A percentile compares a stretch with the other conserved stretches of the same genome.
Evolutionary conservation across 2,797 vertebrate species (phyloP).

Genomic region (Brachyalestes nurse): DNA sequence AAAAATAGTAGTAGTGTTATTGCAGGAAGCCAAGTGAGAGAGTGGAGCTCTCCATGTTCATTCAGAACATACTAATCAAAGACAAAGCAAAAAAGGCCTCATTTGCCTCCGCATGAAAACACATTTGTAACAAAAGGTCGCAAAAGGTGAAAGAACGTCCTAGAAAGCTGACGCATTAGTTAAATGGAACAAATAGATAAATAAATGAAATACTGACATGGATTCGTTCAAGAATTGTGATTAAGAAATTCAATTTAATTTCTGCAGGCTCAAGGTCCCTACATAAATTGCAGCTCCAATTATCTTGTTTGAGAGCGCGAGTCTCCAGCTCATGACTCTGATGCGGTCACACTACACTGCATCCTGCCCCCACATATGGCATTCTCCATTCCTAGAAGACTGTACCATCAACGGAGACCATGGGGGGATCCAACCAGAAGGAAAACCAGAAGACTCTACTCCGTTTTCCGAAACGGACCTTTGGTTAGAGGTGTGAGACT

Average conservation of each 20-base stretch:
- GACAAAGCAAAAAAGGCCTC: slow-evolving; percentile 25
- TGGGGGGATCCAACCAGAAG: slow-evolving; percentile 53
- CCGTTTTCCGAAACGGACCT: slow-evolving; percentile 1
- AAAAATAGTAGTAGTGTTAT: not conserved
- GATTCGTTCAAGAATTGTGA: slow-evolving; percentile 61
- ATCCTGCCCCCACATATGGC: slow-evolving; percentile 54
- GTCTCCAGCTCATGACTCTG: slow-evolving; percentile 57
- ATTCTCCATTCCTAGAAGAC: slow-evolving; percentile 58
- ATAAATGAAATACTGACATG: slow-evolving; percentile 56
- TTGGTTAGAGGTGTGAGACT: slow-evolving; percentile 47
- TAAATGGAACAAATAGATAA: slow-evolving; percentile 20
- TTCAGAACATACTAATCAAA: slow-evolving; percentile 31
- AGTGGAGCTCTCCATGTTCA: not conserved
- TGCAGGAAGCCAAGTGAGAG: not conserved
- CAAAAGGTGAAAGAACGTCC: slow-evolving; percentile 53
- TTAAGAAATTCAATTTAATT: slow-evolving; percentile 67
- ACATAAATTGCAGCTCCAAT: slow-evolving; percentile 71
- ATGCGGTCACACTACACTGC: slow-evolving; percentile 53
- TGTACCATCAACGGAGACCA: slow-evolving; percentile 55
- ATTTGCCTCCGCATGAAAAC: not conserved
- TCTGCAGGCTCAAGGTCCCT: slow-evolving; percentile 65
- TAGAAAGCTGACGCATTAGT: slow-evolving; percentile 61
- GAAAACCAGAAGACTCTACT: slow-evolving; percentile 46
- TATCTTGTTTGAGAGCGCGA: slow-evolving; percentile 56
- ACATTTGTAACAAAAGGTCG: slow-evolving; percentile 17